Conservation (phyloP, 2,797 vertebrate genomes). For the Dipus sagitta region DNA sequence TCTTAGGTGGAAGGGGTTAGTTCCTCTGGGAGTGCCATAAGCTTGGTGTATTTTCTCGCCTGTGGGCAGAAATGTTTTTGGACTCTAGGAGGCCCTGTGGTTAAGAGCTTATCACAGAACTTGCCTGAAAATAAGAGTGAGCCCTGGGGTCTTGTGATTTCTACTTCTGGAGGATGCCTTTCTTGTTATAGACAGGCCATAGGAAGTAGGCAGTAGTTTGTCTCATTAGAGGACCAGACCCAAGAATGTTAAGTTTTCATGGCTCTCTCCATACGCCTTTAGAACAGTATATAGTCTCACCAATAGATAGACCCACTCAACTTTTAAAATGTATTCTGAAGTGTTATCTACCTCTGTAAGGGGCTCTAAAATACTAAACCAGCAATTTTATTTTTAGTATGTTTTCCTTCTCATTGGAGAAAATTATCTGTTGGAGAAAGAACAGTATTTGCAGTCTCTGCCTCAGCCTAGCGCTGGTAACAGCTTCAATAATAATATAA, state of each 20-base stretch:
- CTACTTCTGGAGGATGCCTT: conserved; percentile 12
- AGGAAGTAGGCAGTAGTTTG: background rate
- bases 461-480: conserved; percentile 49
- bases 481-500: conserved; percentile 50
- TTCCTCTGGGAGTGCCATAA: background rate
- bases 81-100: background rate
- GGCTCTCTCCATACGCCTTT: background rate
- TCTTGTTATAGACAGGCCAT: background rate
- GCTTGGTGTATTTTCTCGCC: background rate
- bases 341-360: conserved; percentile 24
- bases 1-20: background rate
- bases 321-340: conserved; percentile 12
- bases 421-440: conserved; percentile 60
- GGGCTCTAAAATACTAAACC: conserved; percentile 51
- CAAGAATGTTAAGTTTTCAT: conserved; percentile 2
- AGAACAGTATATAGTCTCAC: background rate
- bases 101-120: background rate
- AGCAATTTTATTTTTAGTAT: conserved; percentile 63
- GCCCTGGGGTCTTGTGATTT: background rate
- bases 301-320: background rate
- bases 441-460: conserved; percentile 44
- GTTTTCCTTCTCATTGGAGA: conserved; percentile 13
- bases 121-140: conserved; percentile 1
- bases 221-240: background rate
- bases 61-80: background rate